Base-by-base conservation (phyloP, 2,888 invertebrate species). In the Apamea monoglypha region DNA sequence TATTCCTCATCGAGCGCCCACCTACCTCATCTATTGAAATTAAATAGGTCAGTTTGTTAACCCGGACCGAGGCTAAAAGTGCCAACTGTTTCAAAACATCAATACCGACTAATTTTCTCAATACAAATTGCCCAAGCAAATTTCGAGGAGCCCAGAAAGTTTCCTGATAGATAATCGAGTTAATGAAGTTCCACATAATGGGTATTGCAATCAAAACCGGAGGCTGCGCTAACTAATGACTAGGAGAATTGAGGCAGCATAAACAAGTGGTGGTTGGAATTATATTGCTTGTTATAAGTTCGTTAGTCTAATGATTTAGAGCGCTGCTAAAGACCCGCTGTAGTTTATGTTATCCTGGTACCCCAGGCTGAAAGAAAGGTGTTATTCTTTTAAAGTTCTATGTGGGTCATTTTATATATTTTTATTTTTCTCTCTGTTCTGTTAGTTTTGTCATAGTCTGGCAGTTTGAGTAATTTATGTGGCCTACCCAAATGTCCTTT, bases 131-230 rank as follows among this genome's bases (percentile, higher is more conserved):
- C 78, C 44, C 44, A 18, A 82, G 64, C 72, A 72, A 82, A 82
- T 82, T 81, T 67, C 61, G 56, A 36, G 74, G 36, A 71, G 21
- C 21, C 69, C 72, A 74, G 78, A 74, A 85, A 84, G 78, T 84
- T 84, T 56, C 59, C 74, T 75, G 74, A 69, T 85, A 78, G 85
- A 84, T 85, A 84, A 85, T 78, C 78, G 47, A 84, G 82, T 85
- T 84, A 84, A 84, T 82, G 78, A 84, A 85, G 78, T 84, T 82
- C 78, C 68, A 73, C 68, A 85, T 85, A 84, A 84, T 84, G 82
- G 85, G 74, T 75, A 75, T 78, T 75, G 82, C 84, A 85, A 85
- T 84, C 84, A 84, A 78, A 84, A 82, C 84, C 82, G 78, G 72
- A 69, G 77, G 47, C 78, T 75, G 67, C 47, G 40, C 74, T 73